Evolutionary conservation across 2,113 vertebrate species (phyloP).

Genomic region (Triplophysa rosa): DNA sequence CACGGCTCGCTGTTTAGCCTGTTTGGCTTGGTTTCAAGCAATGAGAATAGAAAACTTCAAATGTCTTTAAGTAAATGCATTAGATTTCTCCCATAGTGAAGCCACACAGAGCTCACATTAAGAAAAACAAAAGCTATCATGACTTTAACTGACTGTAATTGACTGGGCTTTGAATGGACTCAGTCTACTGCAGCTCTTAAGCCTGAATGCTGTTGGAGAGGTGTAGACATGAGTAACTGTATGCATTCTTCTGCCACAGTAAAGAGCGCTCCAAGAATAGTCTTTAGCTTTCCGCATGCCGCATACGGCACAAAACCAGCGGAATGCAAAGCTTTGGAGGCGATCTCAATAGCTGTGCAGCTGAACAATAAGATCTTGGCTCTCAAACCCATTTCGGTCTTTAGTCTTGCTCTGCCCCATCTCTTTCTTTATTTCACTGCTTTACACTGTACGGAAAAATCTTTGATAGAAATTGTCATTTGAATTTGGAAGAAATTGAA

Average conservation of each 20-base stretch:
- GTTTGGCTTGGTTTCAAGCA: slow-evolving; percentile 22
- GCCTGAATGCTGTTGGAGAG: slow-evolving; percentile 31
- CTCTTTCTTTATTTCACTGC: not conserved
- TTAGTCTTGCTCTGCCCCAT: slow-evolving; percentile 33
- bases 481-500: not conserved
- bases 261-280: slow-evolving; percentile 49
- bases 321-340: slow-evolving; percentile 56
- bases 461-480: not conserved
- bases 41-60: slow-evolving; percentile 15
- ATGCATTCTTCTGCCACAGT: slow-evolving; percentile 41
- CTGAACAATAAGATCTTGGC: slow-evolving; percentile 50
- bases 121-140: slow-evolving; percentile 52
- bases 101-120: slow-evolving; percentile 52
- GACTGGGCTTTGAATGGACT: slow-evolving; percentile 44
- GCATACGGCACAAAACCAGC: slow-evolving; percentile 49
- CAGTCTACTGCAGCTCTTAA: slow-evolving; percentile 29
- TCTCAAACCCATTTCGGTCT: slow-evolving; percentile 46
- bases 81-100: slow-evolving; percentile 41
- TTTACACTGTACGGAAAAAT: slow-evolving; percentile 27
- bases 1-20: not conserved
- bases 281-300: slow-evolving; percentile 52
- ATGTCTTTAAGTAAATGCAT: slow-evolving; percentile 48
- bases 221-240: slow-evolving; percentile 40
- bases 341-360: slow-evolving; percentile 47
- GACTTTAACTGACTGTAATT: slow-evolving; percentile 58